A percentile compares a stretch with the other conserved stretches of the same genome.
These are phyloP conservation scores for Bombycilla garrulus DNA, from an alignment of 2,113 vertebrate genomes.

Conservation along the genomic window DNA sequence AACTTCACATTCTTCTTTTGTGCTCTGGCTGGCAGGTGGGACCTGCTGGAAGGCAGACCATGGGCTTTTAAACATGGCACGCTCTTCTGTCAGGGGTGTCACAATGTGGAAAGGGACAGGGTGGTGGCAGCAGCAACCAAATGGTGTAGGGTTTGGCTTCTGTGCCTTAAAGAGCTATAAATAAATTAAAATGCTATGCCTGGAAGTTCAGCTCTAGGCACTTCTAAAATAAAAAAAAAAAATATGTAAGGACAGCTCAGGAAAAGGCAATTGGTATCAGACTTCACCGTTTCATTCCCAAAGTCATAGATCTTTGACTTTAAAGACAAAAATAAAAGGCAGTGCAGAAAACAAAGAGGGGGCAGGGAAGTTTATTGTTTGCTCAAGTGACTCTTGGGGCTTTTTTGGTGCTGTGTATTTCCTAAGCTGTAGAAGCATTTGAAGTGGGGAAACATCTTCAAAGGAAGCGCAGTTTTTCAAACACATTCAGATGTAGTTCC, in stretches of 20 bases:
- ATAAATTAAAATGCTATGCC: background rate
- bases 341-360: background rate
- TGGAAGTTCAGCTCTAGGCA: background rate
- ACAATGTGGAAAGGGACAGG: background rate
- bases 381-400: background rate
- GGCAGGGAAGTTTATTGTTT: background rate
- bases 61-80: background rate
- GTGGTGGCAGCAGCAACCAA: background rate
- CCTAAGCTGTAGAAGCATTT: background rate
- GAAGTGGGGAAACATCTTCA: background rate
- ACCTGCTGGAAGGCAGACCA: background rate
- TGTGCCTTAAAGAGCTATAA: background rate
- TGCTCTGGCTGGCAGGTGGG: conserved; percentile 7
- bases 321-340: background rate
- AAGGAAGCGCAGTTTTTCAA: background rate
- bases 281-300: background rate
- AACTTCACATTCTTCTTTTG: background rate
- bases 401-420: background rate
- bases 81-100: background rate
- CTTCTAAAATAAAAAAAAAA: background rate
- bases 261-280: background rate
- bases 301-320: background rate
- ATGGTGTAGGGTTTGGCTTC: background rate
- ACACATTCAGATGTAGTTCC: background rate
- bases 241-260: background rate